Percentiles rank a stretch among this genome's conserved stretches.
Evolutionary conservation across 1,140 invertebrate species (phyloP).

Genomic region (Calliphora vicina): DNA sequence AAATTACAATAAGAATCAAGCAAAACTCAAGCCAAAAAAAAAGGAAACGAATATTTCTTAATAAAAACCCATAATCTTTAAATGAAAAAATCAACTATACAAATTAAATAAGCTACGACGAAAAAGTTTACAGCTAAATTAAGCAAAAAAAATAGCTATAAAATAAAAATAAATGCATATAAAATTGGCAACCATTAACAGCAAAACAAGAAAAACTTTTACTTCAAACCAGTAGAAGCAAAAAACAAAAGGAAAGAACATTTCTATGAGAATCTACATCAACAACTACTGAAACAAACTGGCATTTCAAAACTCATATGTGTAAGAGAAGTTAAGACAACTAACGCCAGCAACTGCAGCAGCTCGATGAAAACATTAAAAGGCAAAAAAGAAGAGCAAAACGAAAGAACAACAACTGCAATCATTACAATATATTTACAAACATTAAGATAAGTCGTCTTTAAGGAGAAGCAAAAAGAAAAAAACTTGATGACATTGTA

Average conservation of each 20-base stretch:
- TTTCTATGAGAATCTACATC: neutral
- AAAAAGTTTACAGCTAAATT: neutral
- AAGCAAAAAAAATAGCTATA: neutral
- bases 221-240: neutral
- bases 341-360: neutral
- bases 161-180: neutral
- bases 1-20: neutral
- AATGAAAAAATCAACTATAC: neutral
- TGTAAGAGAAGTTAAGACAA: neutral
- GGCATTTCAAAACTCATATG: neutral
- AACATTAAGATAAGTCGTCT: conserved; percentile 29
- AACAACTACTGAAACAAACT: neutral
- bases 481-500: conserved; percentile 1
- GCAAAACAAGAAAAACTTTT: neutral
- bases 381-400: conserved; percentile 3
- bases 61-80: neutral
- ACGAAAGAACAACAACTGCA: neutral
- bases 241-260: neutral
- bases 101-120: neutral
- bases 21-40: neutral
- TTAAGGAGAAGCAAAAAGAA: neutral
- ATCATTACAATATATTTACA: conserved; percentile 10
- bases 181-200: neutral
- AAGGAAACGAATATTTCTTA: neutral
- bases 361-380: neutral